Evolutionary conservation across 2,113 vertebrate genomes (phyloP).

Genomic region (Macrotis lagotis): DNA sequence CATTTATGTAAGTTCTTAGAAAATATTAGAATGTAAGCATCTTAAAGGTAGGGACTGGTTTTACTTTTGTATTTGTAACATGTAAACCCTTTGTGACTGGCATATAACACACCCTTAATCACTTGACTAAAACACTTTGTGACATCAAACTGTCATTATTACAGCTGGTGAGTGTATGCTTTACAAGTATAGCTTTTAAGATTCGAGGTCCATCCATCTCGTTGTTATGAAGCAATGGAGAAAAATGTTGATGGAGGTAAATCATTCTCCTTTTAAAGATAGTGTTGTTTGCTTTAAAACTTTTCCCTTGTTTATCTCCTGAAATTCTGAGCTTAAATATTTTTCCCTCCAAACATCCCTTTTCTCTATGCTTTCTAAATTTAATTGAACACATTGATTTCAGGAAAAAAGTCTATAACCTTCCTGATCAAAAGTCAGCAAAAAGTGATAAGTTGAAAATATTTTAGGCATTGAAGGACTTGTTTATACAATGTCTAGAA

Average conservation of each 20-base stretch:
- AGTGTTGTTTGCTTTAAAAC: background rate
- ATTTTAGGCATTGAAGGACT: conserved; percentile 45
- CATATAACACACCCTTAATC: background rate
- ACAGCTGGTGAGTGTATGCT: background rate
- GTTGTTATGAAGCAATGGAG: background rate
- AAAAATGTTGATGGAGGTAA: background rate
- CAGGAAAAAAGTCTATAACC: background rate
- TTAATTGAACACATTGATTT: background rate
- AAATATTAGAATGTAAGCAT: background rate
- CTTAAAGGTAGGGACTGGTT: background rate
- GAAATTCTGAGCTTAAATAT: conserved; percentile 7
- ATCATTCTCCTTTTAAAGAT: background rate
- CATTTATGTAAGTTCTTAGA: background rate
- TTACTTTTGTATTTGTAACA: background rate
- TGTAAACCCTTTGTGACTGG: background rate
- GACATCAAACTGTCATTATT: background rate
- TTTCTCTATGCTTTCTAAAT: conserved; percentile 21
- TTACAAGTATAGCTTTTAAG: background rate
- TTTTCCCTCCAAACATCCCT: background rate
- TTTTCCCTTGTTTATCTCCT: background rate
- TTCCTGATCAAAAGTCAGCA: conserved; percentile 18
- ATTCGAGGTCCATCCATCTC: background rate
- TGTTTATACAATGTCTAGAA: conserved; percentile 55
- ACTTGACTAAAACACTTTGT: background rate
- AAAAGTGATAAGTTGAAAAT: conserved; percentile 20